These are phyloP conservation scores for Scotopteryx bipunctaria DNA, from an alignment of 2,888 invertebrate species.

Conservation along the genomic window DNA sequence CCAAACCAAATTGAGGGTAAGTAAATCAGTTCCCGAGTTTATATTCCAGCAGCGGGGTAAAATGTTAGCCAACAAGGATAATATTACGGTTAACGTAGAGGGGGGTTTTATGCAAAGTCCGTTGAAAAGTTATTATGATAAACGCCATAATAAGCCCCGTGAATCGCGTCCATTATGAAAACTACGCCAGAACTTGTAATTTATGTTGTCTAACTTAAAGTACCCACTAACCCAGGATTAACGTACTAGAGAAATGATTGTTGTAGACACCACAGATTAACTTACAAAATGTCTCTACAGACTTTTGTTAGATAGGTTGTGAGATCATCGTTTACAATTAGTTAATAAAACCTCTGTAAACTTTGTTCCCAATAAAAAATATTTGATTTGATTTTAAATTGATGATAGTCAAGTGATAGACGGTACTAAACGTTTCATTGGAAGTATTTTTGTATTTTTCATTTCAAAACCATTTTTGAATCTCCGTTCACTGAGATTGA, in stretches of 20 bases:
- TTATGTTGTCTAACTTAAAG: constrained; percentile 37
- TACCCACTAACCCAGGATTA: constrained; percentile 31
- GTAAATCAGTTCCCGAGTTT: constrained; percentile 7
- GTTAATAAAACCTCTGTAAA: no score
- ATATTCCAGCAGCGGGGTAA: background rate
- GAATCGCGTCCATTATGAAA: constrained; percentile 32
- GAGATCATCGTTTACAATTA: no score
- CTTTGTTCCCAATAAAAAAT: no score
- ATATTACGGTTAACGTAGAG: constrained; percentile 14
- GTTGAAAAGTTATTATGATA: constrained; percentile 31
- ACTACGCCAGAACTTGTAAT: constrained; percentile 35
- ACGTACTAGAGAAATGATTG: constrained; percentile 15
- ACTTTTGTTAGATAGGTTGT: no score
- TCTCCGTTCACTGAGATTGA: no score
- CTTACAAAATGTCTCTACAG: no score
- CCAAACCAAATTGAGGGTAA: background rate
- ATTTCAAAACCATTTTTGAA: no score
- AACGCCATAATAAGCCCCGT: constrained; percentile 30
- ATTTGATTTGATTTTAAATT: no score
- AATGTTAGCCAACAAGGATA: constrained; percentile 20
- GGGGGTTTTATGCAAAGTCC: constrained; percentile 27
- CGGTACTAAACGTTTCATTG: no score
- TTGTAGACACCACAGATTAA: background rate
- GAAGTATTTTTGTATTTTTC: no score
- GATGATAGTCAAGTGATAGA: no score